phyloP scores from a whole-genome alignment of 2,113 vertebrate species.

The Prolemur simus region DNA sequence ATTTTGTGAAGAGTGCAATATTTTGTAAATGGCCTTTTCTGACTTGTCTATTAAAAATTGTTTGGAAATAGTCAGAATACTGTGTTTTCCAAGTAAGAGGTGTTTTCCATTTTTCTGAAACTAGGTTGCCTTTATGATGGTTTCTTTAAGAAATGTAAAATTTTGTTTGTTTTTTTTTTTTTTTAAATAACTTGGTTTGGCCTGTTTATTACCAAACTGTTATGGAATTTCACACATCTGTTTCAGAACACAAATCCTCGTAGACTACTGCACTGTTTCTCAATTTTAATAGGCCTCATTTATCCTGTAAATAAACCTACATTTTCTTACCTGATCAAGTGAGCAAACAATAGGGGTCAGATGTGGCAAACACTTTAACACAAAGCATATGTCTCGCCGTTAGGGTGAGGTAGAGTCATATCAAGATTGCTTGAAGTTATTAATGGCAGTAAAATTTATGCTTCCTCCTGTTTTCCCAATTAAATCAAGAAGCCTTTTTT shows the following conservation, averaged over 20 bases:
- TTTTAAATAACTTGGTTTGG: constrained; percentile 77
- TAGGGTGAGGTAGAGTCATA: constrained; percentile 86
- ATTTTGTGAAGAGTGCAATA: background rate
- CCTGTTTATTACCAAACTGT: constrained; percentile 84
- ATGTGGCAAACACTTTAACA: constrained; percentile 89
- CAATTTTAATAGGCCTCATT: constrained; percentile 85
- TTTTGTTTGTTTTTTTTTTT: no score
- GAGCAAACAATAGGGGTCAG: constrained; percentile 88
- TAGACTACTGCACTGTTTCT: constrained; percentile 83
- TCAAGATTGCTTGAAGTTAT: constrained; percentile 93
- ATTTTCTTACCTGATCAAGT: constrained; percentile 90
- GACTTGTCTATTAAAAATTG: constrained; percentile 68
- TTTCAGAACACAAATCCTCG: constrained; percentile 81
- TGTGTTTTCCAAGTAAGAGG: constrained; percentile 75
- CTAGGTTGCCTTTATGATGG: constrained; percentile 77
- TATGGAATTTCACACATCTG: constrained; percentile 85
- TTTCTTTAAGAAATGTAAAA: constrained; percentile 79
- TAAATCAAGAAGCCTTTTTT: constrained; percentile 90
- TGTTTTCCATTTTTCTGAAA: constrained; percentile 67
- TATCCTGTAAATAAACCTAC: constrained; percentile 85
- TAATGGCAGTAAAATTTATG: constrained; percentile 99
- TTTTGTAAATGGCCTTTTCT: constrained; percentile 51
- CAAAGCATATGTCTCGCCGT: constrained; percentile 93
- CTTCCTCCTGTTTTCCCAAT: constrained; percentile 98
- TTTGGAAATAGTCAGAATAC: constrained; percentile 74